A percentile compares a stretch with the other conserved stretches of the same genome.
These are phyloP conservation scores for Lamprotornis superbus DNA, from an alignment of 2,113 vertebrate species.

Conservation along the genomic window DNA sequence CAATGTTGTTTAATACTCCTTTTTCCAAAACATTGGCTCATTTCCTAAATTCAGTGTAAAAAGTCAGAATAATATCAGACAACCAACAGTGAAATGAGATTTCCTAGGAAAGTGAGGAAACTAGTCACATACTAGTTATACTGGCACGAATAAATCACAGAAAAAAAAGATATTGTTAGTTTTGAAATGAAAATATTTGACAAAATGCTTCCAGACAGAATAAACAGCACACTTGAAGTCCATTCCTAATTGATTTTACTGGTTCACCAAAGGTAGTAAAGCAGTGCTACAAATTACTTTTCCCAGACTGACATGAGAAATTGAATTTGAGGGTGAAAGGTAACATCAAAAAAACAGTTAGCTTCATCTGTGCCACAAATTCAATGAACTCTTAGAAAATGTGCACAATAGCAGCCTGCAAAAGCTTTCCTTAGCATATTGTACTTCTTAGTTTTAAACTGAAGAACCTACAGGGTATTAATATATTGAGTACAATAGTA, in stretches of 20 bases:
- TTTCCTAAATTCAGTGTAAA: background rate
- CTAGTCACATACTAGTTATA: background rate
- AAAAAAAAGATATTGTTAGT: background rate
- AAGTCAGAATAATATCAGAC: background rate
- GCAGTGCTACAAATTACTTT: background rate
- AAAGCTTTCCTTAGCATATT: background rate
- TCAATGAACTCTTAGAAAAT: conserved; percentile 7
- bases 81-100: background rate
- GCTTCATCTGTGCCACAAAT: background rate
- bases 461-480: conserved; percentile 24
- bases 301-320: background rate
- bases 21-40: background rate
- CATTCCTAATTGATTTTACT: background rate
- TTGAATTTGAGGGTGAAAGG: background rate
- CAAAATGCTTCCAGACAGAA: background rate
- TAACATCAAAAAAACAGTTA: background rate
- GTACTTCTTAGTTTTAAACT: background rate
- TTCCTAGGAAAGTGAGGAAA: background rate
- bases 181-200: background rate
- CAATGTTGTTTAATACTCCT: background rate
- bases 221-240: background rate
- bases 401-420: background rate
- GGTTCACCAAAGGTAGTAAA: background rate
- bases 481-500: conserved; percentile 27
- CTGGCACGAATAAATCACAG: background rate